Percentiles rank a stretch among this genome's conserved stretches.
phyloP scores from a whole-genome alignment of 1,140 invertebrate species.

The Copidosoma floridanum region DNA sequence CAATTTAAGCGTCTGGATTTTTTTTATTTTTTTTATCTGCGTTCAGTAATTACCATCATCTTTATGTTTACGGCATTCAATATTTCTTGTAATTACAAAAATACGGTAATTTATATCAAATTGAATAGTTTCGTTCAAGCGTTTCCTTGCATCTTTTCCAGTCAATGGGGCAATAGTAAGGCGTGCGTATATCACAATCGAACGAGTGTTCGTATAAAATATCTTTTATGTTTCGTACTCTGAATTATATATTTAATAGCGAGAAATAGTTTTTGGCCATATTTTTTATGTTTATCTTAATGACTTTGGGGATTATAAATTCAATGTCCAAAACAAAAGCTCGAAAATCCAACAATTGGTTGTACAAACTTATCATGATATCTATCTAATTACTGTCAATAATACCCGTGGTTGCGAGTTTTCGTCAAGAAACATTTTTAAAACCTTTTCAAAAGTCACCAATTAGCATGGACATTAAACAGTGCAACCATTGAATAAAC shows the following conservation, averaged over 20 bases:
- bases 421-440: too few relatives aligned
- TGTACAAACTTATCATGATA: not conserved
- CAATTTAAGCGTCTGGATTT: too few relatives aligned
- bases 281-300: too few relatives aligned
- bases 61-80: not conserved
- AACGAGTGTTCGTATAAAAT: slow-evolving; percentile 1
- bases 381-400: not conserved
- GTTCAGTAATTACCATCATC: slow-evolving; percentile 6
- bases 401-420: too few relatives aligned
- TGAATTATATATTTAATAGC: slow-evolving; percentile 1
- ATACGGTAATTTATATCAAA: slow-evolving; percentile 37
- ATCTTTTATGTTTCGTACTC: not conserved
- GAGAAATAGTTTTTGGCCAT: not conserved
- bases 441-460: too few relatives aligned
- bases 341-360: not conserved
- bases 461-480: too few relatives aligned
- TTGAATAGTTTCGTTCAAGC: slow-evolving; percentile 22
- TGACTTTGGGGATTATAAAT: too few relatives aligned
- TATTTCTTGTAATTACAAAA: slow-evolving; percentile 13
- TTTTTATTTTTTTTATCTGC: too few relatives aligned
- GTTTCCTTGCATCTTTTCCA: slow-evolving; percentile 15
- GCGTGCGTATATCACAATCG: slow-evolving; percentile 26
- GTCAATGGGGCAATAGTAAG: slow-evolving; percentile 27
- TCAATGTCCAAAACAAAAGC: too few relatives aligned
- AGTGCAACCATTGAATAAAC: slow-evolving; percentile 6